A percentile compares a stretch with the other conserved stretches of the same genome.
phyloP scores from a whole-genome alignment of 2,888 invertebrate species.

The Drosophila seclusa region DNA sequence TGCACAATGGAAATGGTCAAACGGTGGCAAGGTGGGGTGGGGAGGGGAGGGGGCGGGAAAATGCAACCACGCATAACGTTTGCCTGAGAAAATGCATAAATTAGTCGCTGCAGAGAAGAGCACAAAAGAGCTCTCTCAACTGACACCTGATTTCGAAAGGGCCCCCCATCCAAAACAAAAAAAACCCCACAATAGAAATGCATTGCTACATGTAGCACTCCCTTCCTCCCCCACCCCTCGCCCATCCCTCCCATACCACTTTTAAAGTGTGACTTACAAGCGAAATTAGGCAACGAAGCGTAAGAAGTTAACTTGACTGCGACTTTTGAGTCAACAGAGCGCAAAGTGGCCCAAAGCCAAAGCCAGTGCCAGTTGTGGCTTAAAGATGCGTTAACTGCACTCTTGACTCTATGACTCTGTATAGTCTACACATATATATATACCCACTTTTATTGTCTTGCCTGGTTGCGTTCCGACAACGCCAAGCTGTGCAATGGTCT shows the following conservation, averaged over 20 bases:
- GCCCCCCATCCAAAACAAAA: neutral
- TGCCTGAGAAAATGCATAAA: slow-evolving; percentile 64
- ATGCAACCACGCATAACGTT: slow-evolving; percentile 58
- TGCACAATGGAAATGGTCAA: slow-evolving; percentile 15
- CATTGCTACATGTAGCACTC: slow-evolving; percentile 35
- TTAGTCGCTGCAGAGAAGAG: slow-evolving; percentile 19
- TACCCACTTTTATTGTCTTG: neutral
- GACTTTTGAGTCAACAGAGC: slow-evolving; percentile 56
- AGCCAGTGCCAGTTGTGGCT: neutral
- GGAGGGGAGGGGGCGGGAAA: neutral
- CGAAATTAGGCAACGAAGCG: slow-evolving; percentile 69
- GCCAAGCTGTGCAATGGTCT: slow-evolving; percentile 5
- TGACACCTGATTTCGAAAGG: slow-evolving; percentile 30
- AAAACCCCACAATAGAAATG: slow-evolving; percentile 24
- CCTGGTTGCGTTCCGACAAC: slow-evolving; percentile 34
- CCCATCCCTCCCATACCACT: neutral
- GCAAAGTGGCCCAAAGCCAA: slow-evolving; percentile 53
- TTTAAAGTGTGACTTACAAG: slow-evolving; percentile 69
- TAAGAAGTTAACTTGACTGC: slow-evolving; percentile 47
- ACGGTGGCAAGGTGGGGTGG: neutral
- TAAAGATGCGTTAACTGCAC: slow-evolving; percentile 52
- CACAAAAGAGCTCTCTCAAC: neutral
- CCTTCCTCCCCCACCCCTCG: neutral
- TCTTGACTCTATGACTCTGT: slow-evolving; percentile 17
- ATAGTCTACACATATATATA: neutral